Conservation (phyloP, 2,797 vertebrate species). For the Oreonectes daqikongensis region DNA sequence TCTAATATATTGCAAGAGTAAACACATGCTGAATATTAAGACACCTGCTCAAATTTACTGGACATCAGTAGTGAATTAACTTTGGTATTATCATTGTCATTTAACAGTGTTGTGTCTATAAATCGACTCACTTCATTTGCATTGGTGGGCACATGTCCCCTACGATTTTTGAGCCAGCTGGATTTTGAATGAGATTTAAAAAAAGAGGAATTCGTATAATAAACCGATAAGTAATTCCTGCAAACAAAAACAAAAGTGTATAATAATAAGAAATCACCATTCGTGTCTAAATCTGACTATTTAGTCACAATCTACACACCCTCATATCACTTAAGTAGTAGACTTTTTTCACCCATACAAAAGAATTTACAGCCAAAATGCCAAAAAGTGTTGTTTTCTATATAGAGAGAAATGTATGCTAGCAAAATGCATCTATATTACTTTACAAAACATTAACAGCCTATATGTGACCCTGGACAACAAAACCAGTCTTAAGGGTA, state of each 20-base stretch:
- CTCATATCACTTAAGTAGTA: neutral
- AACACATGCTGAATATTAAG: conserved; percentile 70
- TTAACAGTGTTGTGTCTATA: conserved; percentile 71
- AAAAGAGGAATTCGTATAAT: neutral
- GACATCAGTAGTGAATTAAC: conserved; percentile 74
- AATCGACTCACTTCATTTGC: conserved; percentile 67
- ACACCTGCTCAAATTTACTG: conserved; percentile 71
- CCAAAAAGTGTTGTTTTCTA: neutral
- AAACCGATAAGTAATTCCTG: neutral
- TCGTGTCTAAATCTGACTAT: neutral
- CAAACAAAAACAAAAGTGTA: neutral
- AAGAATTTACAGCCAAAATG: neutral
- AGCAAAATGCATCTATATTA: neutral
- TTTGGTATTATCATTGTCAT: conserved; percentile 74
- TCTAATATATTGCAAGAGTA: conserved; percentile 70
- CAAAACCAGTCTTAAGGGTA: too few species aligned
- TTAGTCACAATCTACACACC: neutral
- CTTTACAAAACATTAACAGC: too few species aligned
- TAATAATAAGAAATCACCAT: neutral
- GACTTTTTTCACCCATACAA: neutral
- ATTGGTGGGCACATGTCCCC: conserved; percentile 50
- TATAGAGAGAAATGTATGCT: neutral
- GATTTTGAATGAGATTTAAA: neutral
- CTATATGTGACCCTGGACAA: too few species aligned
- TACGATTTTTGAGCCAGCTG: conserved; percentile 6